A percentile compares a stretch with the other conserved stretches of the same genome.
phyloP scores from a whole-genome alignment of 2,113 vertebrate genomes.

The Tragelaphus strepsiceros region DNA sequence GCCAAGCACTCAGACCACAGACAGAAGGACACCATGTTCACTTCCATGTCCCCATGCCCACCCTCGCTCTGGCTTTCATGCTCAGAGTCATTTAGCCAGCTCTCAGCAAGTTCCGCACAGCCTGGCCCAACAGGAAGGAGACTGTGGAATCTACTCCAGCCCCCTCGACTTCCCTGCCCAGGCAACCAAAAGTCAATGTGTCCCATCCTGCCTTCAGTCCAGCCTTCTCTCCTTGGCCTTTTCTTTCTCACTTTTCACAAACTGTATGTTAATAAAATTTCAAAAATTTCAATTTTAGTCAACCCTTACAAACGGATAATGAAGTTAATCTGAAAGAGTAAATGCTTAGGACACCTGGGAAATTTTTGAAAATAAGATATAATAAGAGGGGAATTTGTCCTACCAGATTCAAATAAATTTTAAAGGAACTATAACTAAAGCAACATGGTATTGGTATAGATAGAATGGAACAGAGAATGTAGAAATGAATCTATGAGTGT shows the following conservation, averaged over 20 bases:
- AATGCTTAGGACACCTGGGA: not conserved
- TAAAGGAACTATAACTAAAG: not conserved
- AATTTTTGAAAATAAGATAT: not conserved
- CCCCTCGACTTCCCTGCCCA: not conserved
- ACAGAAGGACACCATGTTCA: not conserved
- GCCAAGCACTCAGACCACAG: not conserved
- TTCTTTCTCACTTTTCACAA: not conserved
- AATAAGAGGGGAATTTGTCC: not conserved
- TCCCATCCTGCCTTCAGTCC: not conserved
- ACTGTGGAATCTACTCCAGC: not conserved
- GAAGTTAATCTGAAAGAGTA: not conserved
- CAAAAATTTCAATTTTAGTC: not conserved
- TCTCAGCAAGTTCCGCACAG: not conserved
- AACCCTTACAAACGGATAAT: not conserved
- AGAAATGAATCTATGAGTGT: not conserved
- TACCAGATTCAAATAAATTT: slow-evolving; percentile 4
- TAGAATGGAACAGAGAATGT: not conserved
- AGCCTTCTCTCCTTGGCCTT: not conserved
- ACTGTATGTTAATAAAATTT: not conserved
- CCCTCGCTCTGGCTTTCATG: not conserved
- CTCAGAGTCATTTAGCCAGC: no score
- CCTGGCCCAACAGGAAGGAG: not conserved
- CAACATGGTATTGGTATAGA: not conserved
- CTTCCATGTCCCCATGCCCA: not conserved
- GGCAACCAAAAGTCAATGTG: not conserved